Conservation (phyloP, 2,113 vertebrate species). For the Brienomyrus brachyistius region DNA sequence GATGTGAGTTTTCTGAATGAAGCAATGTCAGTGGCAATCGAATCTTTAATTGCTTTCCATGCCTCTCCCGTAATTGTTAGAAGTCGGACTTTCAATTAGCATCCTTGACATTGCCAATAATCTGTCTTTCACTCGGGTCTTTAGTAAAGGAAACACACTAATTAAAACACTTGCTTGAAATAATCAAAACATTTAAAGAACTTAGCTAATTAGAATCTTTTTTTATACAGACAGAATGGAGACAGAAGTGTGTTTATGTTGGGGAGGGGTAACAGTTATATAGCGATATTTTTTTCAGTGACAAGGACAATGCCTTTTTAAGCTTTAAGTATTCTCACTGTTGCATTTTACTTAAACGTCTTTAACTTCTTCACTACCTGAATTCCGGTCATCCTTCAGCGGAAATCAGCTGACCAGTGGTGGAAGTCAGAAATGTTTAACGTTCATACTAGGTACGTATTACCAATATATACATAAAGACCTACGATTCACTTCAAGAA, state of each 20-base stretch:
- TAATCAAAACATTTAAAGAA: conserved; percentile 61
- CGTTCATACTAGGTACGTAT: neutral
- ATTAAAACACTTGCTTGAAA: conserved; percentile 64
- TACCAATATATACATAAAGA: neutral
- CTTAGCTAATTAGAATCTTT: conserved; percentile 44
- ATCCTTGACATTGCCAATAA: conserved; percentile 70
- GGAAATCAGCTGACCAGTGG: neutral
- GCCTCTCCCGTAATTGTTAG: conserved; percentile 60
- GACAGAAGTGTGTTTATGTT: conserved; percentile 6
- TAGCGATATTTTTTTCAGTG: neutral
- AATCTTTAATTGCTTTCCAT: conserved; percentile 53
- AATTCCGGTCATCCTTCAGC: neutral
- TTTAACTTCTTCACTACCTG: neutral
- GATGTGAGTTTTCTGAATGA: conserved; percentile 37
- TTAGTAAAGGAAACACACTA: conserved; percentile 54
- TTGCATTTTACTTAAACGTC: neutral
- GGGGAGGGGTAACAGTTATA: conserved; percentile 5
- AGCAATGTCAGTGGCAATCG: conserved; percentile 38
- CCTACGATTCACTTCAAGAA: neutral
- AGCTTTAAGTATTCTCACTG: conserved; percentile 3
- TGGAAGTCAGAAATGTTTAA: neutral
- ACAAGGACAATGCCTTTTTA: conserved; percentile 15
- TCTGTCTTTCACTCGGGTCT: conserved; percentile 62
- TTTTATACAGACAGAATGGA: conserved; percentile 33
- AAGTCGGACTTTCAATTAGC: conserved; percentile 70